Conservation (phyloP, 2,888 invertebrate genomes). For the Tetranychus piercei region DNA sequence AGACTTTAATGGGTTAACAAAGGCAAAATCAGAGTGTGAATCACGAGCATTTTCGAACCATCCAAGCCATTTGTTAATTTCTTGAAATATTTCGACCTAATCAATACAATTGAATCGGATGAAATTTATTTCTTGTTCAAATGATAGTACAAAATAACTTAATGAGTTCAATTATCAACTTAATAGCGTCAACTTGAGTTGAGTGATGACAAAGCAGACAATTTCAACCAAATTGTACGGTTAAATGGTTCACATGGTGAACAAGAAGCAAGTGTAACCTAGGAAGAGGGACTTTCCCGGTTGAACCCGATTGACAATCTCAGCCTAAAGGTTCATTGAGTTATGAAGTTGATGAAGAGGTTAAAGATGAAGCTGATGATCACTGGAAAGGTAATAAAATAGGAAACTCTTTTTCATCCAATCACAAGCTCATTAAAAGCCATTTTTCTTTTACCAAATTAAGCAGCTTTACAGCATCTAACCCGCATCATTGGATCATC, state of each 20-base stretch:
- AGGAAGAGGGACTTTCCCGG: background rate
- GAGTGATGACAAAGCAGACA: background rate
- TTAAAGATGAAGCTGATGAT: background rate
- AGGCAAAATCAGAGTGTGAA: too few species aligned
- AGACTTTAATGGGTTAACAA: too few species aligned
- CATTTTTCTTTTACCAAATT: background rate
- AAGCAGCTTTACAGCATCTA: background rate
- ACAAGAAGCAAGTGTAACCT: background rate
- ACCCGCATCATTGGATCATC: background rate
- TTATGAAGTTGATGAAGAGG: background rate
- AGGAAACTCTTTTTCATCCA: background rate
- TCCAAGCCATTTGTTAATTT: too few species aligned
- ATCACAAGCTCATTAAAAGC: background rate
- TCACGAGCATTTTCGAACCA: too few species aligned
- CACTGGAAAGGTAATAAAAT: background rate
- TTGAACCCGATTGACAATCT: background rate
- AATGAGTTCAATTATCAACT: background rate
- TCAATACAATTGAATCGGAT: too few species aligned
- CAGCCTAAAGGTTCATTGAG: background rate
- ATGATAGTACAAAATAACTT: background rate
- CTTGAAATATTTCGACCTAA: too few species aligned
- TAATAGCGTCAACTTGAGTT: background rate
- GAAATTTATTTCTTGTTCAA: too few species aligned
- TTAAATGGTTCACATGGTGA: background rate
- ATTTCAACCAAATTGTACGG: too few species aligned